Conservation (phyloP, 2,888 invertebrate genomes). For the Agrilus cyanescens region DNA sequence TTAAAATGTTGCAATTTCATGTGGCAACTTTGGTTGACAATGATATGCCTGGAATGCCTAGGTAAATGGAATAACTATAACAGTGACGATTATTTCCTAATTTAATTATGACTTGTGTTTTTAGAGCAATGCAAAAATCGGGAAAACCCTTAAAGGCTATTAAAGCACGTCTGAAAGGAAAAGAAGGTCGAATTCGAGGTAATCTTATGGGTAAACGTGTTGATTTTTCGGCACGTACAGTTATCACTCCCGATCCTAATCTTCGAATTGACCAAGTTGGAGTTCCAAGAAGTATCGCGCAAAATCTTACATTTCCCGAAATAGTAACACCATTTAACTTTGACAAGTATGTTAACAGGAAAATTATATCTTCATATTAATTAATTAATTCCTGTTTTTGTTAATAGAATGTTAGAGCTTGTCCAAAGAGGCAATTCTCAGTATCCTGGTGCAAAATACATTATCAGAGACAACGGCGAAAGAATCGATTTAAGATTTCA, state of each 20-base stretch:
- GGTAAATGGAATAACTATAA: conserved; percentile 36
- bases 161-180: conserved; percentile 92
- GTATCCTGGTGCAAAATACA: conserved; percentile 99
- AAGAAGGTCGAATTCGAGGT: conserved; percentile 97
- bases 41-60: conserved; percentile 96
- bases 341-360: conserved; percentile 54
- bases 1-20: conserved; percentile 96
- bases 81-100: neutral
- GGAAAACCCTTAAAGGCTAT: conserved; percentile 97
- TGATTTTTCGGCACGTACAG: conserved; percentile 98
- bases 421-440: conserved; percentile 95
- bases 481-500: conserved; percentile 97
- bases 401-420: conserved; percentile 64
- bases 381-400: neutral
- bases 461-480: conserved; percentile 96
- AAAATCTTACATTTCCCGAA: conserved; percentile 98
- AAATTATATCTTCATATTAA: neutral
- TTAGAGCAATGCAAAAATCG: conserved; percentile 94
- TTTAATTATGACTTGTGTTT: conserved; percentile 19
- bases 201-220: conserved; percentile 99
- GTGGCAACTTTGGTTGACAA: conserved; percentile 97
- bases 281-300: conserved; percentile 94
- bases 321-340: conserved; percentile 99
- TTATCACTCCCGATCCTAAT: conserved; percentile 94
- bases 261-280: conserved; percentile 94